phyloP scores from a whole-genome alignment of 1,140 invertebrate genomes.

The Trachelipus rathkii region DNA sequence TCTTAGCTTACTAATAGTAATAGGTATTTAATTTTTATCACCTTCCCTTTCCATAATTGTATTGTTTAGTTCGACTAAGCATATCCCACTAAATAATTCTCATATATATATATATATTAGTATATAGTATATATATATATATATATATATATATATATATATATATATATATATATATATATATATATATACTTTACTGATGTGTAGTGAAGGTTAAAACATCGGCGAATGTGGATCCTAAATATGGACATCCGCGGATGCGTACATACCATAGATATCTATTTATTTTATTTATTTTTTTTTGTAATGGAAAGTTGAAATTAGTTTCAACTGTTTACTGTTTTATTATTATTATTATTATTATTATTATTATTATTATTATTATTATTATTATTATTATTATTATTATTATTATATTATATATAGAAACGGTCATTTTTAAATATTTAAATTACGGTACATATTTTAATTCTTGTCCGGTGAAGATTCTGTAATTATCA shows the following conservation, averaged over 20 bases:
- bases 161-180: neutral
- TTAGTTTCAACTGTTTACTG: neutral
- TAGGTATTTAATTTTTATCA: neutral
- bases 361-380: neutral
- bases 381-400: constrained; percentile 1
- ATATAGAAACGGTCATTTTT: neutral
- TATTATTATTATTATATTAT: neutral
- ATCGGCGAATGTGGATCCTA: neutral
- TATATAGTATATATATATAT: neutral
- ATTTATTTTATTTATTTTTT: no score
- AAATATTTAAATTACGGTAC: no score
- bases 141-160: neutral
- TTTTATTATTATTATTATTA: neutral
- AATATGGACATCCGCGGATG: neutral
- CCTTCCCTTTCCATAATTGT: neutral
- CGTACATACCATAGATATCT: neutral
- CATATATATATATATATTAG: neutral
- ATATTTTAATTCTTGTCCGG: no score
- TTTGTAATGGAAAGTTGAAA: neutral
- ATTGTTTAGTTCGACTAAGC: neutral
- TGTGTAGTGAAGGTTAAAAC: neutral
- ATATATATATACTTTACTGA: neutral
- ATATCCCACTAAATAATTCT: no score
- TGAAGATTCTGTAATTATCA: no score
- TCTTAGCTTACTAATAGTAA: neutral